Evolutionary conservation across 2,888 invertebrate species (phyloP).

Genomic region (Caenorhabditis sp.): DNA sequence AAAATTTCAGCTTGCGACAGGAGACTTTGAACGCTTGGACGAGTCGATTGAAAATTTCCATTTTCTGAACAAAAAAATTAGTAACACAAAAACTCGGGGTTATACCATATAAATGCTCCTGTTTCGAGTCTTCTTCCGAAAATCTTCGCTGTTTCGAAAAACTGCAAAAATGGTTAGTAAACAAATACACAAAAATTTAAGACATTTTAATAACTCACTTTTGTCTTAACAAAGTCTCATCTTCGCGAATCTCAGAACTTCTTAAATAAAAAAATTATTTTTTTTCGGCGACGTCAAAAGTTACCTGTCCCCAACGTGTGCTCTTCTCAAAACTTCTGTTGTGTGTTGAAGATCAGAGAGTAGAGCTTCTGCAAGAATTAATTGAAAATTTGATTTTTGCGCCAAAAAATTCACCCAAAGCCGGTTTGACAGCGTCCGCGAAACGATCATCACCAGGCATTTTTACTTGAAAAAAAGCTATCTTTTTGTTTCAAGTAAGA

Average conservation of each 20-base stretch:
- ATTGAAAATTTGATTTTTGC: slow-evolving; percentile 2
- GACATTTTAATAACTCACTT: slow-evolving; percentile 2
- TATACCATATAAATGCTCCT: neutral
- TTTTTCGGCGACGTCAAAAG: neutral
- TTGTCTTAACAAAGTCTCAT: neutral
- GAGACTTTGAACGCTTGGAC: slow-evolving; percentile 42
- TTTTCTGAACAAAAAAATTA: slow-evolving; percentile 34
- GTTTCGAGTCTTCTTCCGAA: slow-evolving; percentile 35
- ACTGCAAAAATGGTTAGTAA: neutral
- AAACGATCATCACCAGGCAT: slow-evolving; percentile 58
- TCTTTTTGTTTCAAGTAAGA: neutral
- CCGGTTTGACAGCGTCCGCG: slow-evolving; percentile 61
- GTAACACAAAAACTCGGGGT: too few species aligned
- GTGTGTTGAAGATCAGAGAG: slow-evolving; percentile 90
- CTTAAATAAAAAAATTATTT: neutral
- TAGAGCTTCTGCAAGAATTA: slow-evolving; percentile 81
- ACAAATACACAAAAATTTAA: too few species aligned
- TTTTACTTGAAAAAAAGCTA: slow-evolving; percentile 6
- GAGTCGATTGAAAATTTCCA: slow-evolving; percentile 17
- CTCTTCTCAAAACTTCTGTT: slow-evolving; percentile 79
- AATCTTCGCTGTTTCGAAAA: neutral
- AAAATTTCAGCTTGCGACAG: slow-evolving; percentile 27
- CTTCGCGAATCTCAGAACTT: slow-evolving; percentile 1
- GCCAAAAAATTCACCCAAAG: slow-evolving; percentile 44
- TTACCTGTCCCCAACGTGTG: slow-evolving; percentile 45